phyloP scores from a whole-genome alignment of 2,888 invertebrate genomes.

The Taphrorychus bicolor region DNA sequence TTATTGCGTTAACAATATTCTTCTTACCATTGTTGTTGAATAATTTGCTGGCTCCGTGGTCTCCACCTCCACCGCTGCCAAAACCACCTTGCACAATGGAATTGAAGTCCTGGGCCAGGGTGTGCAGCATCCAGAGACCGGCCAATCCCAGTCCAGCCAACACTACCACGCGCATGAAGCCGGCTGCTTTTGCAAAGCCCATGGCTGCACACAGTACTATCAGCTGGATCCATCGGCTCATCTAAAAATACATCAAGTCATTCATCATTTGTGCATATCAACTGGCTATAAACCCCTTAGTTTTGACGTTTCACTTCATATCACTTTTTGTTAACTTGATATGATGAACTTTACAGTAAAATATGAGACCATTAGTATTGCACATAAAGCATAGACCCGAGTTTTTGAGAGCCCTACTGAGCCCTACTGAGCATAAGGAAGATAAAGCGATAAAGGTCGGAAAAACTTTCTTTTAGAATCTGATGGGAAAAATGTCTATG shows the following conservation, averaged over 20 bases:
- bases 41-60: conserved; percentile 25
- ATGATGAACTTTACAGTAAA: too few relatives aligned
- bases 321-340: too few relatives aligned
- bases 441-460: too few relatives aligned
- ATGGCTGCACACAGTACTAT: conserved; percentile 43
- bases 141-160: conserved; percentile 59
- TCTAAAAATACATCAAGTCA: background rate
- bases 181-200: conserved; percentile 55
- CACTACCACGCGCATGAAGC: conserved; percentile 57
- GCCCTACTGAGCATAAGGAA: too few relatives aligned
- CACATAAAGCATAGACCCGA: too few relatives aligned
- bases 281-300: background rate
- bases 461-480: too few relatives aligned
- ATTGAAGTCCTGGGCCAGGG: conserved; percentile 59
- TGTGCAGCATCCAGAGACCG: conserved; percentile 61
- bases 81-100: conserved; percentile 49
- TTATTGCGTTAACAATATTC: background rate
- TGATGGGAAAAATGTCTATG: too few relatives aligned
- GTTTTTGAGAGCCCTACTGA: too few relatives aligned
- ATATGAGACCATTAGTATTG: too few relatives aligned
- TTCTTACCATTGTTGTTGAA: conserved; percentile 11
- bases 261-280: background rate
- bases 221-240: conserved; percentile 42
- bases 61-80: conserved; percentile 24
- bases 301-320: too few relatives aligned